Conservation (phyloP, 2,113 vertebrate species). For the Alexandromys fortis region DNA sequence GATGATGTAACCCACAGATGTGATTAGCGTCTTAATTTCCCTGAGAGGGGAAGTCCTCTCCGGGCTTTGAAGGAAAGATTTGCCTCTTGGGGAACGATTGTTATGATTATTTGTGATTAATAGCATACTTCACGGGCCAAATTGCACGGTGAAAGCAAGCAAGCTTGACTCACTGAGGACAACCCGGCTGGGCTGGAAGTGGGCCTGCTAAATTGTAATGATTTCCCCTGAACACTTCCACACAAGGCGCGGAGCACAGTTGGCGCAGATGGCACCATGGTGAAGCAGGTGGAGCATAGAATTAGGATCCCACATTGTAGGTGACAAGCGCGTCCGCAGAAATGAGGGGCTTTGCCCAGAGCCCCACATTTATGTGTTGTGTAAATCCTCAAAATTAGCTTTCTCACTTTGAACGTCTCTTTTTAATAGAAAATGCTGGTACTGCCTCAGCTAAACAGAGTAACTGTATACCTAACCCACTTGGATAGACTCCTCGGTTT, state of each 20-base stretch:
- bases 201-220: slow-evolving; percentile 41
- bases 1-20: not conserved
- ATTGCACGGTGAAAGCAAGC: slow-evolving; percentile 32
- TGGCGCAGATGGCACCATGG: not conserved
- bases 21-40: not conserved
- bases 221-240: not conserved
- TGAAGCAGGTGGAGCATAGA: not conserved
- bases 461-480: rapidly evolving
- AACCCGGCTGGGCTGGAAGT: not conserved
- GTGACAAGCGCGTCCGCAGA: not conserved
- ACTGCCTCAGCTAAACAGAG: not conserved
- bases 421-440: not conserved
- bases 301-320: not conserved
- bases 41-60: not conserved
- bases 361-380: not conserved
- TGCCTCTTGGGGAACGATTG: not conserved
- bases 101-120: slow-evolving; percentile 46
- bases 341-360: not conserved
- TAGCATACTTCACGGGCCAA: not conserved
- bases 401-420: not conserved
- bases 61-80: not conserved
- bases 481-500: not conserved
- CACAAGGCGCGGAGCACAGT: not conserved
- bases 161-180: slow-evolving; percentile 32
- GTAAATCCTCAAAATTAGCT: not conserved